Percentiles rank a stretch among this genome's conserved stretches.
These are phyloP conservation scores for Acyrthosiphon pisum DNA, from an alignment of 1,140 invertebrate genomes.

Conservation along the genomic window DNA sequence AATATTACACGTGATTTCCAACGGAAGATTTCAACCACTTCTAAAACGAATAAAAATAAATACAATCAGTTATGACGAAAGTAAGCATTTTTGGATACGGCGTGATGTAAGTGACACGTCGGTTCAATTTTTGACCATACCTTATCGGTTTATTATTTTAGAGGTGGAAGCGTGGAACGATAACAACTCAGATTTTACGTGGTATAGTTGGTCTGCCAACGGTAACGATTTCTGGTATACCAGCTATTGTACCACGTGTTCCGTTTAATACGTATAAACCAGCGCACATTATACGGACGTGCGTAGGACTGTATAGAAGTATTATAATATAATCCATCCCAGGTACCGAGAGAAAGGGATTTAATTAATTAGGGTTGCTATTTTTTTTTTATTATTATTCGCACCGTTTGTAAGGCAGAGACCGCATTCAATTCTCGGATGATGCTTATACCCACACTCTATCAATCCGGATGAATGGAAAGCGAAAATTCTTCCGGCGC, in stretches of 20 bases:
- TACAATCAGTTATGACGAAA: not conserved
- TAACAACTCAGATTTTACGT: not conserved
- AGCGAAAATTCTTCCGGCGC: not conserved
- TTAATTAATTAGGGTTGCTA: slow-evolving; percentile 46
- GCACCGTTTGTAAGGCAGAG: not conserved
- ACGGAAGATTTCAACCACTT: not conserved
- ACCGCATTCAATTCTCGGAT: not conserved
- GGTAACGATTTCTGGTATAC: not conserved
- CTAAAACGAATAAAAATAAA: not conserved
- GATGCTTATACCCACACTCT: not conserved
- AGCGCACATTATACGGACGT: not conserved
- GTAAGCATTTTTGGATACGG: not conserved
- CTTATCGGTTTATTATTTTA: not conserved
- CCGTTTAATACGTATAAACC: not conserved
- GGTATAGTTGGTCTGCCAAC: not conserved
- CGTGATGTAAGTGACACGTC: not conserved
- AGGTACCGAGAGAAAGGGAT: not conserved
- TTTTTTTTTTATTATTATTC: not conserved
- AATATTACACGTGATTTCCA: not conserved
- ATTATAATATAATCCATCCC: not conserved
- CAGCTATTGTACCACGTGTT: not conserved
- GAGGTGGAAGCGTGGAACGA: not conserved
- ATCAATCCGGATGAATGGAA: not conserved
- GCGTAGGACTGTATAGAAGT: not conserved
- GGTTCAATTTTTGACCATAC: not conserved